Conservation (phyloP, 2,797 vertebrate species). For the Pyrocephalus nanus region DNA sequence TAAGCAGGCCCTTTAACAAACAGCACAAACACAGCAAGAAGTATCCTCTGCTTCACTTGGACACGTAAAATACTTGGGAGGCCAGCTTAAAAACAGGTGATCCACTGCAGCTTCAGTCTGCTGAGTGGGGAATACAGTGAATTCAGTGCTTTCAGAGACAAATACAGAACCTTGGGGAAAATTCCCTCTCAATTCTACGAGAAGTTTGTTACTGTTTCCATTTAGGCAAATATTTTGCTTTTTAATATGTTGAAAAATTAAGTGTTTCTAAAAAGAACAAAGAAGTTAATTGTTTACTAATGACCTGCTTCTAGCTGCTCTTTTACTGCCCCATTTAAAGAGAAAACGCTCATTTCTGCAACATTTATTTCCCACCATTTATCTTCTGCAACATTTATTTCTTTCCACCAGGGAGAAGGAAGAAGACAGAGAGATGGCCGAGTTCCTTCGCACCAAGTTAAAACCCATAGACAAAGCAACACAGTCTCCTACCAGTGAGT, state of each 20-base stretch:
- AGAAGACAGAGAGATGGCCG: conserved; percentile 98
- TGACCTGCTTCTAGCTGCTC: neutral
- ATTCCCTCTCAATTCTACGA: neutral
- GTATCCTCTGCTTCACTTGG: neutral
- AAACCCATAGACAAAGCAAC: conserved; percentile 89
- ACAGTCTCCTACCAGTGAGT: conserved; percentile 86
- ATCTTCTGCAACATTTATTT: neutral
- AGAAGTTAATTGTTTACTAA: neutral
- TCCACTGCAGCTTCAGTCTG: neutral
- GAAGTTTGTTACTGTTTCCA: neutral
- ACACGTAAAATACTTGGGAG: neutral
- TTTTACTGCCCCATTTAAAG: neutral
- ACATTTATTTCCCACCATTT: neutral
- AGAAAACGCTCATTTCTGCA: neutral
- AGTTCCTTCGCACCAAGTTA: conserved; percentile 95
- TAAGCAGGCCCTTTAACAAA: neutral
- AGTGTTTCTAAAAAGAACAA: neutral
- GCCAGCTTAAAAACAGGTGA: neutral
- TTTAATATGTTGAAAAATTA: neutral
- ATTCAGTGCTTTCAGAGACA: neutral
- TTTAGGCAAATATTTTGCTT: neutral
- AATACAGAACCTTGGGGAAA: neutral
- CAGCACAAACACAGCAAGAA: neutral
- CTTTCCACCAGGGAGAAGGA: conserved; percentile 86
- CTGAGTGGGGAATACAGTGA: neutral